These are phyloP conservation scores for Archaeoteleia sp. DNA, from an alignment of 2,888 invertebrate species.

Conservation along the genomic window DNA sequence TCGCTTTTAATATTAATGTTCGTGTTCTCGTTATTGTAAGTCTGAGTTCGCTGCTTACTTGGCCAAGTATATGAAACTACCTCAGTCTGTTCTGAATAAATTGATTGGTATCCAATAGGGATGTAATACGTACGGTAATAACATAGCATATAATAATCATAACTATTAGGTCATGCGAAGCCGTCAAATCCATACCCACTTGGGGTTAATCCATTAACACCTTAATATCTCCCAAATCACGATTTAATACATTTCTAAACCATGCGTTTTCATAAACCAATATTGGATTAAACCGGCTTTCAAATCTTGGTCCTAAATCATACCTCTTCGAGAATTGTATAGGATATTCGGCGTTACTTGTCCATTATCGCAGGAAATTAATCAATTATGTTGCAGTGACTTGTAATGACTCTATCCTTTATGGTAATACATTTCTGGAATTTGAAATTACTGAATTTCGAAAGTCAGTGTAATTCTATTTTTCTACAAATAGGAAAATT, in stretches of 20 bases:
- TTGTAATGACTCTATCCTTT: no score
- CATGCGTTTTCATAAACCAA: constrained; percentile 16
- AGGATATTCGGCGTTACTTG: no score
- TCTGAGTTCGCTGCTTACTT: neutral
- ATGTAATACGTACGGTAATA: constrained; percentile 15
- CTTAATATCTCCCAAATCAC: constrained; percentile 4
- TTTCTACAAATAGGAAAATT: no score
- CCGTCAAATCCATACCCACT: constrained; percentile 9
- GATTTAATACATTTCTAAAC: constrained; percentile 12
- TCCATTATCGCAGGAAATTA: no score
- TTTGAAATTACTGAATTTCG: no score
- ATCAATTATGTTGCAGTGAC: no score
- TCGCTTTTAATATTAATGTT: constrained; percentile 49
- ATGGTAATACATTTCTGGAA: no score
- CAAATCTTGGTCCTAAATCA: no score
- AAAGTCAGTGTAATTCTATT: no score
- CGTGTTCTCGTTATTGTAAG: constrained; percentile 32
- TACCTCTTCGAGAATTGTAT: no score
- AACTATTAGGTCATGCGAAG: constrained; percentile 24
- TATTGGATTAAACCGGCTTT: neutral
- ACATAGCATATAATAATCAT: constrained; percentile 27
- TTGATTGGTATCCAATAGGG: constrained; percentile 11
- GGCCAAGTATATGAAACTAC: constrained; percentile 1
- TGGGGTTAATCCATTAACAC: constrained; percentile 10
- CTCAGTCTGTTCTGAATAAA: constrained; percentile 17